These are phyloP conservation scores for Hyperopisus bebe DNA, from an alignment of 2,113 vertebrate species.

Conservation along the genomic window DNA sequence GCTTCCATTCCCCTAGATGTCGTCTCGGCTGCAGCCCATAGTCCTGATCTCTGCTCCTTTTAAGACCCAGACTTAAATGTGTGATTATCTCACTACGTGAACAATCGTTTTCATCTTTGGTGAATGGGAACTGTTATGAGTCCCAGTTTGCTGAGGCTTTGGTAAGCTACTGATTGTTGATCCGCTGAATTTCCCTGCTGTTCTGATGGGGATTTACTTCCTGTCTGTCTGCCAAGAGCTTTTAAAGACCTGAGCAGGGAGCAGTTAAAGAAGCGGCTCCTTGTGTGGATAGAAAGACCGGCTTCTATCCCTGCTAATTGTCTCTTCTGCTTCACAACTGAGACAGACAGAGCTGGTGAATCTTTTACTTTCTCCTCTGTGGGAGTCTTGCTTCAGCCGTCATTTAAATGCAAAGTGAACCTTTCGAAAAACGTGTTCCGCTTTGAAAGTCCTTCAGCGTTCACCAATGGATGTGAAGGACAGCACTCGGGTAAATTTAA, in stretches of 20 bases:
- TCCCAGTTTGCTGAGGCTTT: neutral
- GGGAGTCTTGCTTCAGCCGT: neutral
- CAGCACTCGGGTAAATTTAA: neutral
- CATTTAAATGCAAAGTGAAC: neutral
- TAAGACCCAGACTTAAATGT: neutral
- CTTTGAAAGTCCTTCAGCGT: neutral
- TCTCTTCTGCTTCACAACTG: neutral
- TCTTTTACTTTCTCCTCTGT: too few relatives aligned
- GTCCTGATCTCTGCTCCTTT: neutral
- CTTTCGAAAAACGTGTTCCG: neutral
- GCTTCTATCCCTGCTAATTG: neutral
- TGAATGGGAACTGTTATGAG: neutral
- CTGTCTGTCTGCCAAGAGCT: neutral
- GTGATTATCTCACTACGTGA: neutral
- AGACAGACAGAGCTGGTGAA: too few relatives aligned
- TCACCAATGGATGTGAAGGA: neutral
- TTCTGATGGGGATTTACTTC: neutral
- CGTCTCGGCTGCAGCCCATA: neutral
- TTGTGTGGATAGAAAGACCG: neutral
- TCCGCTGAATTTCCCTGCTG: neutral
- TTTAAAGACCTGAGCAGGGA: neutral
- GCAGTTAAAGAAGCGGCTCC: neutral
- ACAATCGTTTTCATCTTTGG: neutral
- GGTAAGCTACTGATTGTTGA: neutral
- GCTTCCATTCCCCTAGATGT: neutral